Percentiles rank a stretch among this genome's conserved stretches.
Evolutionary conservation across 2,797 vertebrate genomes (phyloP).

Genomic region (Enteromius viviparus): DNA sequence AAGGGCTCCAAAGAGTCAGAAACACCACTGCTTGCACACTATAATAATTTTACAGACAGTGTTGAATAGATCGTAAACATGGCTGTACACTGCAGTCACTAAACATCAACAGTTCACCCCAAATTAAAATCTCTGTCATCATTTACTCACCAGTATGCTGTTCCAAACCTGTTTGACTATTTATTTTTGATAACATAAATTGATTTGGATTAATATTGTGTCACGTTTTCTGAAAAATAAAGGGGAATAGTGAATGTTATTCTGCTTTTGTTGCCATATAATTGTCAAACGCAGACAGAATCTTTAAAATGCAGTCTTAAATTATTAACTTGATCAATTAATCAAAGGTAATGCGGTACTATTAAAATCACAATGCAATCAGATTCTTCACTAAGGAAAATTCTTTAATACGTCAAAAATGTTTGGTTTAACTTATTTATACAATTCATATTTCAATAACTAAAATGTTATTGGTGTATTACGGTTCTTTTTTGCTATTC

Average conservation of each 20-base stretch:
- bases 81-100: not conserved
- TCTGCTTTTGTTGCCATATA: not conserved
- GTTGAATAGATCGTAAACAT: not conserved
- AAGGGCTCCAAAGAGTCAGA: constrained; percentile 3
- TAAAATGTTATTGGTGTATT: too few relatives aligned
- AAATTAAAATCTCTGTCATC: not conserved
- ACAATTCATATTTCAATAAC: too few relatives aligned
- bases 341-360: not conserved
- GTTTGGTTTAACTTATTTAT: too few relatives aligned
- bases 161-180: not conserved
- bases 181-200: not conserved
- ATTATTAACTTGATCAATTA: not conserved
- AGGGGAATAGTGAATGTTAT: not conserved
- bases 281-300: not conserved
- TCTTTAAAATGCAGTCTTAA: not conserved
- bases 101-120: not conserved
- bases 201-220: not conserved
- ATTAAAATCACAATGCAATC: not conserved
- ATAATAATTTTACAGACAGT: not conserved
- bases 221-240: not conserved
- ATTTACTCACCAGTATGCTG: not conserved
- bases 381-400: not conserved
- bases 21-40: not conserved
- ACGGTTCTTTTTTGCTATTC: not conserved
- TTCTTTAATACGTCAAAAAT: not conserved